A percentile compares a stretch with the other conserved stretches of the same genome.
Conservation (phyloP, 1,140 invertebrate genomes). For the Amyelois transitella region DNA sequence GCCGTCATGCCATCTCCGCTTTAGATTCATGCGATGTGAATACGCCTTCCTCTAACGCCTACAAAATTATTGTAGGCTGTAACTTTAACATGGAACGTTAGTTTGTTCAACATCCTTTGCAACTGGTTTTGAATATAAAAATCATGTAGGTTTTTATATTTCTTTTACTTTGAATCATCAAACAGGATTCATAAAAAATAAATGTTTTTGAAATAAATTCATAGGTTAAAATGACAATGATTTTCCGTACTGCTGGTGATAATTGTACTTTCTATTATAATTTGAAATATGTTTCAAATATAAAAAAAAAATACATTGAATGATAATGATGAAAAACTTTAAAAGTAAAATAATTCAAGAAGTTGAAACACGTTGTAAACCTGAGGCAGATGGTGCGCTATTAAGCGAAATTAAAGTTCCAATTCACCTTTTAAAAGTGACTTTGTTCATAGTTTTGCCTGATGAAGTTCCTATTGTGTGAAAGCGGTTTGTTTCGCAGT, state of each 20-base stretch:
- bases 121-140: too few relatives aligned
- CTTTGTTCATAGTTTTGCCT: conserved; percentile 1
- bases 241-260: too few relatives aligned
- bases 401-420: neutral
- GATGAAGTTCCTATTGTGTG: conserved; percentile 13
- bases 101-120: neutral
- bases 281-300: too few relatives aligned
- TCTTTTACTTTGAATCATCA: too few relatives aligned
- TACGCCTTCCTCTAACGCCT: neutral
- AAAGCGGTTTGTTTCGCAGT: conserved; percentile 4
- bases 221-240: too few relatives aligned
- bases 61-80: neutral
- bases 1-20: neutral
- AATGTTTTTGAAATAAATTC: too few relatives aligned
- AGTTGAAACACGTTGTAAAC: neutral
- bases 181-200: too few relatives aligned
- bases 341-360: too few relatives aligned
- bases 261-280: too few relatives aligned
- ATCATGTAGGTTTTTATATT: too few relatives aligned
- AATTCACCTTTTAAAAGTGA: neutral
- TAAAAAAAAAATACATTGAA: too few relatives aligned
- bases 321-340: too few relatives aligned
- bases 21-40: neutral
- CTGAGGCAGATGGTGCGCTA: neutral
- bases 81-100: neutral